Evolutionary conservation across 2,797 vertebrate species (phyloP).

Genomic region (Capromys pilorides): DNA sequence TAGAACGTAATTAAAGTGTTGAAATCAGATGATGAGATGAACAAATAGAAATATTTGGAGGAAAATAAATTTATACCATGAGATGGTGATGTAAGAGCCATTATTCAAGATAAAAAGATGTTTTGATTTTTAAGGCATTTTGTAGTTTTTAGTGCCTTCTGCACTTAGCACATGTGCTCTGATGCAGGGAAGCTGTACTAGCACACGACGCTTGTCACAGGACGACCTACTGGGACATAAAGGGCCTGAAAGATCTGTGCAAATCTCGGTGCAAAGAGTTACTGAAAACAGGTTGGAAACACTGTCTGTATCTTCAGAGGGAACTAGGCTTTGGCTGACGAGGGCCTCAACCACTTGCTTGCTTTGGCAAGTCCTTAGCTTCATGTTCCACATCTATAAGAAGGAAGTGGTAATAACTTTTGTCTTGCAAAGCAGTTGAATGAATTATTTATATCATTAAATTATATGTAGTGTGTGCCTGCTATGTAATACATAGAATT

Average conservation of each 20-base stretch:
- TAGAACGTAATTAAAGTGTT: constrained; percentile 54
- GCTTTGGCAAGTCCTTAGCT: not conserved
- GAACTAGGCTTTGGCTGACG: not conserved
- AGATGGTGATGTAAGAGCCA: not conserved
- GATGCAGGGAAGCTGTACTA: not conserved
- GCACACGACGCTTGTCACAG: not conserved
- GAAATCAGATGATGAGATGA: constrained; percentile 60
- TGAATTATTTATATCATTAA: not conserved
- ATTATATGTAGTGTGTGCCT: not conserved
- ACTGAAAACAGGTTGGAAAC: not conserved
- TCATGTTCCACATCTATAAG: not conserved
- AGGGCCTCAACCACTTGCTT: not conserved
- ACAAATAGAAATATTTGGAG: constrained; percentile 41
- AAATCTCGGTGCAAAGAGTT: not conserved
- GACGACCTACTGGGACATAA: not conserved
- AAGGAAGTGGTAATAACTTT: not conserved
- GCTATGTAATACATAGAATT: not conserved
- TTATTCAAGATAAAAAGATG: constrained; percentile 25
- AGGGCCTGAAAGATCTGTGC: not conserved
- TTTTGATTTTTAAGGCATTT: not conserved
- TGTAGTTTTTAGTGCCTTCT: constrained; percentile 11
- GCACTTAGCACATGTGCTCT: not conserved
- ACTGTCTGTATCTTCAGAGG: not conserved
- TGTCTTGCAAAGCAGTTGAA: not conserved
- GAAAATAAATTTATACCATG: constrained; percentile 28